Evolutionary conservation across 2,797 vertebrate species (phyloP), one percentile per base, ranked within the genome.

Genomic region (Glyptemys insculpta): DNA sequence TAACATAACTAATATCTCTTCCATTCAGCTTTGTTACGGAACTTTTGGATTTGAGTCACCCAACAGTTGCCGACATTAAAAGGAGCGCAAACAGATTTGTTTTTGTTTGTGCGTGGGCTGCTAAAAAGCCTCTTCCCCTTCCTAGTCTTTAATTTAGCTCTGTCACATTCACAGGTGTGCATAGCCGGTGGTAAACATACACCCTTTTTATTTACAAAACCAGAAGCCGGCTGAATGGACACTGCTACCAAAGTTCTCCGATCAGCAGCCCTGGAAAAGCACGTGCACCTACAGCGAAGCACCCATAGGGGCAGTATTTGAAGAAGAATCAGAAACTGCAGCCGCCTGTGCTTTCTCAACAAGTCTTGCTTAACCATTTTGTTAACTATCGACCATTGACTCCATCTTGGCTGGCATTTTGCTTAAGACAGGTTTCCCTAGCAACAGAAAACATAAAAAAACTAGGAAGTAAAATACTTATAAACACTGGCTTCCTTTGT

Each of bases 141-240:
- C 0, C 0, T 0, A 0, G 34, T 37, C 53, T 14, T 6, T 47
- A 85, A 15, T 25, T 80, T 31, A 31, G 50, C n/a, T 15, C 37
- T 44, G 34, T 29, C 0, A 0, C 14, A 57, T 2, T 3, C 8
- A 23, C 19, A 78, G 68, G 31, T 31, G 34, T 15, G 29, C 56
- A 59, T 49, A 14, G 15, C 65, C 76, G 14, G 44, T 15, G 47
- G 9, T 12, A 56, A 86, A 50, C 8, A 52, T n/a, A 21, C 49
- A 29, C 9, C 1, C 10, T 23, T 16, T 27, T 27, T 50, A 41
- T 81, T 87, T 88, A 50, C 34, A 59, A 47, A 59, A 50, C 65
- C 56, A 11, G 79, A 84, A 62, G 29, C 29, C 12, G 3, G 57
- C 27, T 12, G 12, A 59, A 29, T 29, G 27, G 57, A 59, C 11